These are phyloP conservation scores for Drosophila setosimentum DNA, from an alignment of 2,888 invertebrate species.

Conservation along the genomic window DNA sequence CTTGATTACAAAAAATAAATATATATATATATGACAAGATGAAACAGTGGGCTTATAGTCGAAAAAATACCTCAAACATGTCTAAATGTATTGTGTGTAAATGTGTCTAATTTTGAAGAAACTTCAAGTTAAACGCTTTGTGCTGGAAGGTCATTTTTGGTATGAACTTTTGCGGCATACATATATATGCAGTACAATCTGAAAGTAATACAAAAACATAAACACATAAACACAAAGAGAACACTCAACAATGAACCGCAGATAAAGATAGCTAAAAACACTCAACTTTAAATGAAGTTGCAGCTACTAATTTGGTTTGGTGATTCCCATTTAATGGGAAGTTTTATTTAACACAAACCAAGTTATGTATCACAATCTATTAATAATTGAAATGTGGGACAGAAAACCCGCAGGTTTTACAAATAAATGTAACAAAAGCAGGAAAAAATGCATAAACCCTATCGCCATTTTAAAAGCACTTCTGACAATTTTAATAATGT, in stretches of 20 bases:
- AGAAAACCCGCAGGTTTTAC: neutral
- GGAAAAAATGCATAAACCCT: too few species aligned
- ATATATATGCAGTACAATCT: conserved; percentile 16
- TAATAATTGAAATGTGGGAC: neutral
- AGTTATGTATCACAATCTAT: neutral
- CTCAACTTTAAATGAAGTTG: neutral
- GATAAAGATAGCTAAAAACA: neutral
- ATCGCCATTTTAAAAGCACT: neutral
- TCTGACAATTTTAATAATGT: neutral
- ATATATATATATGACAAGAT: conserved; percentile 15
- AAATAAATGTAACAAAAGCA: neutral
- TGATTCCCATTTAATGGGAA: neutral
- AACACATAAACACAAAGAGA: conserved; percentile 16
- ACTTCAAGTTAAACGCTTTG: conserved; percentile 58
- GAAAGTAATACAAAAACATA: neutral
- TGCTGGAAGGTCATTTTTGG: conserved; percentile 37
- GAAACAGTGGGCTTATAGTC: conserved; percentile 34
- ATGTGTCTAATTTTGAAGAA: conserved; percentile 39
- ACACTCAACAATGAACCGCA: conserved; percentile 3
- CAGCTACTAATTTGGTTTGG: neutral
- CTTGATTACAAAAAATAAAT: conserved; percentile 57
- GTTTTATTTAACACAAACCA: neutral
- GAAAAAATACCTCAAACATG: conserved; percentile 14
- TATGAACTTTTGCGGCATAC: conserved; percentile 30
- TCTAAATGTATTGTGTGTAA: conserved; percentile 45